Evolutionary conservation across 2,797 vertebrate species (phyloP), one percentile per base, ranked within the genome.

Genomic region (Manis javanica): DNA sequence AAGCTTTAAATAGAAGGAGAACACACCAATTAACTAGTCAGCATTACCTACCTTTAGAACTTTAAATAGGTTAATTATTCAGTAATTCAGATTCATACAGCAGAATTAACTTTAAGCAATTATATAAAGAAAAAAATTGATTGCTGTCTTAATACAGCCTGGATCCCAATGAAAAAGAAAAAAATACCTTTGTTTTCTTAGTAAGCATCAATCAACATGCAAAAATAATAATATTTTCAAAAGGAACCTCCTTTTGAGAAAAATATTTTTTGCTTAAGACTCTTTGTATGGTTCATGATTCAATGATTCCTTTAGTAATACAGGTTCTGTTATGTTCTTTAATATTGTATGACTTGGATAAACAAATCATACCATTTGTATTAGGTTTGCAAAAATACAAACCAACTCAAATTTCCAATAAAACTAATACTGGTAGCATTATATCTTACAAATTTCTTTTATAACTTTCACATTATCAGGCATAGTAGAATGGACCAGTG

Each of bases 71-170:
- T 86, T 94, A 96, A 72, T 96, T 87, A 96, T 42, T 89, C 63
- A 94, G n/a, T 96, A 96, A 96, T 95, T 97, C 74, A 93, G 49
- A 95, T 82, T 94, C 84, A 96, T 86, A 94, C 16, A 68, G 49
- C 26, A 96, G 51, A 23, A 85, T 92, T 83, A 85, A 84, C 59
- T 75, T 88, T 83, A 90, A 78, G 31, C 42, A 83, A 85, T 88
- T 94, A 83, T 18, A 39, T 69, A 79, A 69, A 74, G 37, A 53
- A 78, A 64, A 82, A 90, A 61, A 23, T 7, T 1, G 18, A 39
- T 78, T 96, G 23, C 91, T 29, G 86, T 88, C 29, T 63, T 42
- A 46, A 72, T 64, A 51, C 59, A 92, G 24, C 23, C 34, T 49
- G 12, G 12, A 74, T 90, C 24, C 61, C 84, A 91, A 46, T 23